Conservation (phyloP, 2,113 vertebrate species). For the Grus americana region DNA sequence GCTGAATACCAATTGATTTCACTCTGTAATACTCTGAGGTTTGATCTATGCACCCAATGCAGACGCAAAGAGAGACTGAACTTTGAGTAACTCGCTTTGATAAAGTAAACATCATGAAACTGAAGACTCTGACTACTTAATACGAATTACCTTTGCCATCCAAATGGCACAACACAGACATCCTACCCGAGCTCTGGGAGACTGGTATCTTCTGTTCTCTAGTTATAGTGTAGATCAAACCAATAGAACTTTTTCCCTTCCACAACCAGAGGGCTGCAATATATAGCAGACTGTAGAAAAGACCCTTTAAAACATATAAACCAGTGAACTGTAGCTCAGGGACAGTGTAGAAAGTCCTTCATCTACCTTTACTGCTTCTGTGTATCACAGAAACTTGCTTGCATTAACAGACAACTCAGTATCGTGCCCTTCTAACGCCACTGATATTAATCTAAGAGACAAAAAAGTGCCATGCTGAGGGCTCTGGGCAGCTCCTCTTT, state of each 20-base stretch:
- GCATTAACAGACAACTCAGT: not conserved
- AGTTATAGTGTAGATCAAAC: not conserved
- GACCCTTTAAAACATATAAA: not conserved
- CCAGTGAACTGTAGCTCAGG: not conserved
- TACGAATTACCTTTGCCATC: not conserved
- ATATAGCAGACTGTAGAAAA: not conserved
- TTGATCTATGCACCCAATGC: not conserved
- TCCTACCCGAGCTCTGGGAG: not conserved
- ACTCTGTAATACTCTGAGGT: not conserved
- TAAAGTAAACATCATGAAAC: not conserved
- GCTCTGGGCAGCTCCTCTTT: not conserved
- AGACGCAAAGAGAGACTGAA: not conserved
- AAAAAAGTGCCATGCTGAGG: not conserved
- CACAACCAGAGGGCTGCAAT: not conserved
- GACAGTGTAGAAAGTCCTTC: not conserved
- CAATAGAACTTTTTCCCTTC: not conserved
- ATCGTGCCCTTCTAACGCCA: not conserved
- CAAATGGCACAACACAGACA: not conserved
- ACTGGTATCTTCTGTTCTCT: not conserved
- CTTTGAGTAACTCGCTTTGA: not conserved
- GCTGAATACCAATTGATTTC: slow-evolving; percentile 13
- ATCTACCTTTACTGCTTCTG: not conserved
- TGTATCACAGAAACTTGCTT: not conserved
- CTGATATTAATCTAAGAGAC: not conserved
- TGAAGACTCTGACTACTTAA: not conserved